These are phyloP conservation scores for Apaloderma vittatum DNA, from an alignment of 2,113 vertebrate species.

Conservation along the genomic window DNA sequence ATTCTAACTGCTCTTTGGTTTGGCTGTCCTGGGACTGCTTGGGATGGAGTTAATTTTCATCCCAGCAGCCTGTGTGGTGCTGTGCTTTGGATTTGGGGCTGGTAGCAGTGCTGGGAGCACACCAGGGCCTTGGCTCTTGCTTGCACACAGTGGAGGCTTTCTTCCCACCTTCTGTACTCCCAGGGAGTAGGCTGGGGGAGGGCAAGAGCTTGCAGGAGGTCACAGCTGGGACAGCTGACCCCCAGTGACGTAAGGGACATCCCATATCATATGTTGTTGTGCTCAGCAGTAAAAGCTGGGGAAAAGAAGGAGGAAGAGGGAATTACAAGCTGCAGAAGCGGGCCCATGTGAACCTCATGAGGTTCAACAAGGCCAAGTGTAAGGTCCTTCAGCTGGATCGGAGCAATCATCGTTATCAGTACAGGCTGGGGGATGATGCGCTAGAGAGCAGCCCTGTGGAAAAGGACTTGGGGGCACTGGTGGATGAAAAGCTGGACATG, in stretches of 20 bases:
- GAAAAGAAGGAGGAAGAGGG: background rate
- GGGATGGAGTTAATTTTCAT: background rate
- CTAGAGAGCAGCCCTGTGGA: too few relatives aligned
- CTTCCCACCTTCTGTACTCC: fast-evolving
- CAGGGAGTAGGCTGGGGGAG: background rate
- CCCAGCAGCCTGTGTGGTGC: background rate
- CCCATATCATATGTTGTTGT: fast-evolving
- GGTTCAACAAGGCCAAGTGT: too few relatives aligned
- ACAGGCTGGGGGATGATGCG: too few relatives aligned
- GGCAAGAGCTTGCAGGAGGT: background rate
- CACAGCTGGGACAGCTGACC: background rate
- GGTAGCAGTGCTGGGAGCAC: background rate
- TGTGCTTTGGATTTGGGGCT: background rate
- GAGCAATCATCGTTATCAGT: too few relatives aligned
- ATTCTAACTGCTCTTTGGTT: background rate
- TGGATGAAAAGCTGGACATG: too few relatives aligned
- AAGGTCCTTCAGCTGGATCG: too few relatives aligned
- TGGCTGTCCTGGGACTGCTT: background rate
- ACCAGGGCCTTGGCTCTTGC: background rate
- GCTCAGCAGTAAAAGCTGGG: background rate
- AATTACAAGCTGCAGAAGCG: too few relatives aligned
- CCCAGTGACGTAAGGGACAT: background rate
- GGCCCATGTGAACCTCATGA: too few relatives aligned
- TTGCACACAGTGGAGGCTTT: background rate
- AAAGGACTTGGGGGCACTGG: too few relatives aligned